Evolutionary conservation across 2,113 vertebrate genomes (phyloP), one percentile per base, ranked within the genome.

Genomic region (Abramis brama): DNA sequence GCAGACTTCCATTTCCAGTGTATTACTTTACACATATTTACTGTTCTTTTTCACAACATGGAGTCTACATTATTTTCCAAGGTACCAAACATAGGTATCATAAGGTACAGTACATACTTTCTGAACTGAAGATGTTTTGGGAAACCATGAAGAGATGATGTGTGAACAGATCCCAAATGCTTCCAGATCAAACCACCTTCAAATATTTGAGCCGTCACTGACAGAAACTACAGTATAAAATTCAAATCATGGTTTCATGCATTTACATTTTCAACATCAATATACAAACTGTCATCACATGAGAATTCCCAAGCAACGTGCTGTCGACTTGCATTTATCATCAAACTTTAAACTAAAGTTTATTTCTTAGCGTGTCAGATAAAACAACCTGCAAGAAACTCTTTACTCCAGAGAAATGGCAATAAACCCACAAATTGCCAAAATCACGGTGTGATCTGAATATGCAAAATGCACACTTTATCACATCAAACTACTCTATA

Each of bases 141-240:
- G 30, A 8, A 68, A 68, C 30, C 27, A 15, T 68, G 33, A 70
- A 36, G 15, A 70, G 30, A 70, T 19, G 15, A 36, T 36, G 17
- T 36, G 17, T 36, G 39, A 47, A 13, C 39, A 75, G 4, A 13
- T 43, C 21, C 21, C 17, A 75, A 50, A 75, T 25, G 17, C 11
- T 75, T 75, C 43, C 43, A 75, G 73, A 75, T 75, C 73, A 75
- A 75, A 75, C 11, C 73, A 12, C 73, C 10, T n/a, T 75, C 66
- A 70, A 36, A 70, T 36, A 30, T 70, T 25, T 25, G 36, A 75
- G n/a, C 64, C 64, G 27, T 68, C 64, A 30, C 23, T 15, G 43
- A 47, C 43, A n/a, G 13, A 25, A 43, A 76, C 47, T 52, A n/a
- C n/a, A n/a, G n/a, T n/a, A 50, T 27, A 19, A 30, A 52, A 17